These are phyloP conservation scores for Narcine bancroftii DNA, from an alignment of 2,113 vertebrate genomes.

Conservation along the genomic window DNA sequence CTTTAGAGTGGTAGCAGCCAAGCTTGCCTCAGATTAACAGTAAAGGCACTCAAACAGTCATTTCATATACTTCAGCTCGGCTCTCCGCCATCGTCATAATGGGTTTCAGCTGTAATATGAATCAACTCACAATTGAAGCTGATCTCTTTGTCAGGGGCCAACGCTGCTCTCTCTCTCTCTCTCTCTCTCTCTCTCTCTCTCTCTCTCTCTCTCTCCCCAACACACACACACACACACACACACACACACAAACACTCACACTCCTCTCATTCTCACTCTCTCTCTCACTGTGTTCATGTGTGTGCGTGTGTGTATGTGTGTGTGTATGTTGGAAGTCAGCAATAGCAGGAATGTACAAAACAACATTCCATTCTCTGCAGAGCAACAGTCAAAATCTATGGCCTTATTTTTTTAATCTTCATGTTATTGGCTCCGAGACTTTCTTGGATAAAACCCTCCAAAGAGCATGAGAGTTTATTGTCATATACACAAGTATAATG, in stretches of 20 bases:
- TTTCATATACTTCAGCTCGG: not conserved
- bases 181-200: too few species aligned
- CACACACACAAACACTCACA: too few species aligned
- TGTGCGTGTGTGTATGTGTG: too few species aligned
- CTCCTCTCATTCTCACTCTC: too few species aligned
- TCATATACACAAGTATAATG: too few species aligned
- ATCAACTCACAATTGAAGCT: not conserved
- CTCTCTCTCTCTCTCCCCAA: too few species aligned
- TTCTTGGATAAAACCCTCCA: too few species aligned
- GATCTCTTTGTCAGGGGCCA: not conserved
- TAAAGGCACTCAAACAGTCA: not conserved
- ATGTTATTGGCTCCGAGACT: not conserved
- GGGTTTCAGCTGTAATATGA: not conserved
- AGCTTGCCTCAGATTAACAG: not conserved
- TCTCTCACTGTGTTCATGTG: too few species aligned
- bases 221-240: too few species aligned
- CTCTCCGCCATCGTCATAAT: not conserved
- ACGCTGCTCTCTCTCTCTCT: not conserved
- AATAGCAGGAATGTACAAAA: not conserved
- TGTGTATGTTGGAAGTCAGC: not conserved
- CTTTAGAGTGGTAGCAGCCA: not conserved
- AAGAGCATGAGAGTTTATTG: too few species aligned
- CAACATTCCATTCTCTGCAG: not conserved
- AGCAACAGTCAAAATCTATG: not conserved
- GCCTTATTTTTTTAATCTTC: not conserved